Base-by-base conservation (phyloP, 2,888 invertebrate genomes). In the Drosophila cracens region DNA sequence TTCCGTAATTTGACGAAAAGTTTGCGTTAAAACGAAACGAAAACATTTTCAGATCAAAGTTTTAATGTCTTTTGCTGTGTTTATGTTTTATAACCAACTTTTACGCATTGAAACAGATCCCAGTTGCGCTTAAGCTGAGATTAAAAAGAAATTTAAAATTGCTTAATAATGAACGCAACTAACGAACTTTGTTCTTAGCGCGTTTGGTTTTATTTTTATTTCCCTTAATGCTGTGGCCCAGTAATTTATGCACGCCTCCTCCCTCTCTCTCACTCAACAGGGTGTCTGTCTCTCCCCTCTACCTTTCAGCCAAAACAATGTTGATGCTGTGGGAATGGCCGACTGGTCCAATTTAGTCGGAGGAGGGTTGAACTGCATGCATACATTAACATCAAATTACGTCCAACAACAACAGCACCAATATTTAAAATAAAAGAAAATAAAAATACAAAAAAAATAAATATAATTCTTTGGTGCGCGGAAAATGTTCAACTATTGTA, bases 301-400 rank as follows among this genome's bases (percentile, higher is more conserved):
- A 2, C n/a, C 21, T 21, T 8, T 33, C 21, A 11, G 21, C 57
- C 10, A 43, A 36, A 34, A 62, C 52, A 38, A 31, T 48, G 67
- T 34, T 58, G 40, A 36, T 58, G 67, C 46, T 62, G 54, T 46
- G 21, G 33, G 27, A 49, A 34, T 40, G 16, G 13, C 31, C 46
- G n/a, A 18, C 34, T 27, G 18, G n/a, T 16, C 57, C 64, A 13
- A 33, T 51, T 46, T 34, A n/a, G 29, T 46, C 38, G 25, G 33
- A 29, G 68, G 27, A 38, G 68, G 40, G 56, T 31, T 40, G 46
- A 40, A 33, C 77, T 72, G 77, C 81, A 78, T 86, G 84, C 87
- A 84, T 84, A 89, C 38, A 83, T 84, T 89, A 83, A 76, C 84
- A 87, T 89, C 54, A 83, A 83, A 84, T 84, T 83, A 86, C 76